A percentile compares a stretch with the other conserved stretches of the same genome.
Conservation (phyloP, 2,888 invertebrate species). For the Perizoma affinitatum region DNA sequence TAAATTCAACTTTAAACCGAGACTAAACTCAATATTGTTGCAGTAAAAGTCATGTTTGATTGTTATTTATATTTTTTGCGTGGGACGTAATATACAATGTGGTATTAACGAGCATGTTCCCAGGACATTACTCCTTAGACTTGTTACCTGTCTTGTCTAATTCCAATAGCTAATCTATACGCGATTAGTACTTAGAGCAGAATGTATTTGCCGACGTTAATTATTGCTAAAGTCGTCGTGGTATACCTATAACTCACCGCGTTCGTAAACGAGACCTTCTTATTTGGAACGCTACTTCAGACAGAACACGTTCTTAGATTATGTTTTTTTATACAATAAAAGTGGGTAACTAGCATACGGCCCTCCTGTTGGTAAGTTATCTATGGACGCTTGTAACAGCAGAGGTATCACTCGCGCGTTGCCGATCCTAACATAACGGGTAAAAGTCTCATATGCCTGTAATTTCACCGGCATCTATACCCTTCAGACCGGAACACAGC, state of each 20-base stretch:
- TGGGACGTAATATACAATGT: constrained; percentile 13
- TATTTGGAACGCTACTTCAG: constrained; percentile 12
- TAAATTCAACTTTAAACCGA: not conserved
- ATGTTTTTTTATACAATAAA: no score
- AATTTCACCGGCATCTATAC: no score
- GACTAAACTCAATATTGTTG: constrained; percentile 6
- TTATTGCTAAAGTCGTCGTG: constrained; percentile 33
- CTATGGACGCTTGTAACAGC: no score
- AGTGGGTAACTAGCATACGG: no score
- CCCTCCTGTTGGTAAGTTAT: no score
- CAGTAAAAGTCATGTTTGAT: constrained; percentile 13
- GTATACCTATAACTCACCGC: constrained; percentile 11
- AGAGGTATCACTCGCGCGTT: no score
- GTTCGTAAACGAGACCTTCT: constrained; percentile 13
- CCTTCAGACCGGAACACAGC: no score
- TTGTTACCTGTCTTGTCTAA: constrained; percentile 27
- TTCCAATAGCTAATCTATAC: constrained; percentile 39
- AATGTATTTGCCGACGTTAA: constrained; percentile 38
- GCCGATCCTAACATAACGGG: no score
- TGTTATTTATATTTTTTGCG: constrained; percentile 6
- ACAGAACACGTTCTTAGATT: constrained; percentile 3
- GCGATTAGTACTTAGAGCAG: constrained; percentile 38
- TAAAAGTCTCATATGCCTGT: no score
- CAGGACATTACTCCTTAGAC: constrained; percentile 12
- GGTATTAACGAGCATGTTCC: constrained; percentile 27